Evolutionary conservation across 2,797 vertebrate genomes (phyloP).

Genomic region (Crenichthys baileyi): DNA sequence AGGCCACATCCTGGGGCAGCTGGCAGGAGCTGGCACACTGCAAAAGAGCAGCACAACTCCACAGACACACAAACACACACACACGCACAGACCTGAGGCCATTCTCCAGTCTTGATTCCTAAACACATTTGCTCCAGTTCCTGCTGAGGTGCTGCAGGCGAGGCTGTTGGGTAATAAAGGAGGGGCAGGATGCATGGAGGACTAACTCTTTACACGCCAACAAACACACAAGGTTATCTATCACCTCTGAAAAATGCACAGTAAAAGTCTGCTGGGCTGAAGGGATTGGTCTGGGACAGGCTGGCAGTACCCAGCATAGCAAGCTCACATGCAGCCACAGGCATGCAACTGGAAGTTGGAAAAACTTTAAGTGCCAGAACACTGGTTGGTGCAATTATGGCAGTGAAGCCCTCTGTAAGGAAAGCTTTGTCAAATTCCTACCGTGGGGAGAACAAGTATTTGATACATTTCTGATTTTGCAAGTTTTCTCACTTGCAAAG

Average conservation of each 20-base stretch:
- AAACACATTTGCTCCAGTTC: slow-evolving; percentile 99
- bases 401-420: not conserved
- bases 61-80: slow-evolving; percentile 77
- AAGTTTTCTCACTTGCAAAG: too few relatives aligned
- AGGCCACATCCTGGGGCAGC: slow-evolving; percentile 96
- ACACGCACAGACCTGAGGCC: slow-evolving; percentile 66
- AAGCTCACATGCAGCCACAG: slow-evolving; percentile 59
- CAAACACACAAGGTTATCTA: slow-evolving; percentile 52
- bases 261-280: slow-evolving; percentile 82
- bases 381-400: not conserved
- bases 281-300: slow-evolving; percentile 46
- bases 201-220: slow-evolving; percentile 88
- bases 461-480: too few relatives aligned
- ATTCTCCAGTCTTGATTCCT: slow-evolving; percentile 89
- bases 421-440: not conserved
- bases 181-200: slow-evolving; percentile 71
- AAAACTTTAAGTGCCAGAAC: slow-evolving; percentile 7
- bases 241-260: slow-evolving; percentile 29
- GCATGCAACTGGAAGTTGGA: slow-evolving; percentile 6
- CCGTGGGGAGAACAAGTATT: too few relatives aligned
- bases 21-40: slow-evolving; percentile 86
- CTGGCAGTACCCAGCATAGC: slow-evolving; percentile 39
- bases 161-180: slow-evolving; percentile 74
- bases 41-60: slow-evolving; percentile 90
- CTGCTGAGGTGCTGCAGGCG: slow-evolving; percentile 89